Conservation (phyloP, 2,888 invertebrate genomes). For the Aphelenchoides bicaudatus region DNA sequence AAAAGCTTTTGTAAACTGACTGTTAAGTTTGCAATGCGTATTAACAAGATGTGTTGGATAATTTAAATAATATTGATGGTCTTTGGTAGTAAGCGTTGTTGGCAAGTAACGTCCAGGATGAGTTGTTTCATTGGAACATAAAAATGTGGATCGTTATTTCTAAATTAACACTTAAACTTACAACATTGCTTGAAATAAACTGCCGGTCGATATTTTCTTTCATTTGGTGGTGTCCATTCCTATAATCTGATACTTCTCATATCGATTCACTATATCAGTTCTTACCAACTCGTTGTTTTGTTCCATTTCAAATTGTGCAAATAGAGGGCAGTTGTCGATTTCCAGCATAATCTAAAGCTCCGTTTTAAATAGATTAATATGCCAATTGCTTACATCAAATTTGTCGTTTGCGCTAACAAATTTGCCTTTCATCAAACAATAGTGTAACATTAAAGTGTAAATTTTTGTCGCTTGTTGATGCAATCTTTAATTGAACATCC, state of each 20-base stretch:
- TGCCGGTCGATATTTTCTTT: background rate
- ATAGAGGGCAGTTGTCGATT: background rate
- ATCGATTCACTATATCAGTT: too few relatives aligned
- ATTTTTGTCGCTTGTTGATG: too few relatives aligned
- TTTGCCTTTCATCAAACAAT: background rate
- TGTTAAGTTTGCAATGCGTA: background rate
- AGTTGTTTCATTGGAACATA: slow-evolving; percentile 15
- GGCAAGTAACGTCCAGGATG: slow-evolving; percentile 36
- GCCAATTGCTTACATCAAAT: slow-evolving; percentile 1
- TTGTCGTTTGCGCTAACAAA: background rate
- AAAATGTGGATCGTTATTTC: too few relatives aligned
- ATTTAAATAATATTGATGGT: background rate
- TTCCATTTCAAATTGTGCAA: background rate
- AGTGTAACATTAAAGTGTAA: too few relatives aligned
- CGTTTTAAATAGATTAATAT: background rate
- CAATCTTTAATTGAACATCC: background rate
- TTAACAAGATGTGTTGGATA: background rate
- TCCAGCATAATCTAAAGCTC: slow-evolving; percentile 1
- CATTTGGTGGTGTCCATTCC: background rate
- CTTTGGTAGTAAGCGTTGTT: slow-evolving; percentile 32
- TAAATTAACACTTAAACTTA: background rate
- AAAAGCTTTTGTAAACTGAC: too few relatives aligned
- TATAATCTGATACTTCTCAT: too few relatives aligned
- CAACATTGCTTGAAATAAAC: background rate
- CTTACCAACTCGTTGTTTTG: too few relatives aligned